Conservation (phyloP, 1,140 invertebrate species). For the Diploscapter pachys region DNA sequence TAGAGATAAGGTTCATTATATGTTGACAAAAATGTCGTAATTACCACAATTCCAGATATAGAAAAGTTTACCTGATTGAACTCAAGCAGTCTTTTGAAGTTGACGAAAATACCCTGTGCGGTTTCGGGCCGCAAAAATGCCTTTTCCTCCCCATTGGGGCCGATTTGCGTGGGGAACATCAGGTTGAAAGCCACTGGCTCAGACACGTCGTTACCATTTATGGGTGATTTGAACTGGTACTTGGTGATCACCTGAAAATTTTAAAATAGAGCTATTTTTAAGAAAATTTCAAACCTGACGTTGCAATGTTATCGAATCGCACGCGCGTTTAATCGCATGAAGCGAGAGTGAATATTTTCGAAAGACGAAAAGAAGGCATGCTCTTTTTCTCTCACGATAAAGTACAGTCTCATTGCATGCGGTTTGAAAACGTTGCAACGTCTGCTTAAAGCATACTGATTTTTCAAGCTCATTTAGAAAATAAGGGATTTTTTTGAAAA, state of each 20-base stretch:
- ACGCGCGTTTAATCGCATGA: too few species aligned
- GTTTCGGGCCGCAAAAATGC: constrained; percentile 82
- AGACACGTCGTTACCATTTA: constrained; percentile 86
- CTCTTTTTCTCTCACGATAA: too few species aligned
- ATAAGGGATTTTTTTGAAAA: too few species aligned
- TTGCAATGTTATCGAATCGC: too few species aligned
- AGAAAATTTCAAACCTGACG: too few species aligned
- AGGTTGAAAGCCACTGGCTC: constrained; percentile 96
- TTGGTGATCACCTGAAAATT: constrained; percentile 69
- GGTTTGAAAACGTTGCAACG: too few species aligned
- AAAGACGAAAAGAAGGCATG: too few species aligned
- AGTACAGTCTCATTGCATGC: too few species aligned
- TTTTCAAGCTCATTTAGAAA: too few species aligned
- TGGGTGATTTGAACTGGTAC: constrained; percentile 87
- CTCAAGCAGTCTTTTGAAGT: constrained; percentile 90
- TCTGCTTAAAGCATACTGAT: too few species aligned
- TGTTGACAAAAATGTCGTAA: constrained; percentile 5
- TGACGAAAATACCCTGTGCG: constrained; percentile 98
- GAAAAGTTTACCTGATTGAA: constrained; percentile 73
- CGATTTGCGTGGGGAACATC: constrained; percentile 96
- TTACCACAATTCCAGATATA: neutral
- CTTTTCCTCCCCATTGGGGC: constrained; percentile 74
- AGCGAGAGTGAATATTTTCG: too few species aligned
- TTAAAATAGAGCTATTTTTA: too few species aligned
- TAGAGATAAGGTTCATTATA: constrained; percentile 5